Evolutionary conservation across 1,140 invertebrate species (phyloP).

Genomic region (Ectropis grisescens): DNA sequence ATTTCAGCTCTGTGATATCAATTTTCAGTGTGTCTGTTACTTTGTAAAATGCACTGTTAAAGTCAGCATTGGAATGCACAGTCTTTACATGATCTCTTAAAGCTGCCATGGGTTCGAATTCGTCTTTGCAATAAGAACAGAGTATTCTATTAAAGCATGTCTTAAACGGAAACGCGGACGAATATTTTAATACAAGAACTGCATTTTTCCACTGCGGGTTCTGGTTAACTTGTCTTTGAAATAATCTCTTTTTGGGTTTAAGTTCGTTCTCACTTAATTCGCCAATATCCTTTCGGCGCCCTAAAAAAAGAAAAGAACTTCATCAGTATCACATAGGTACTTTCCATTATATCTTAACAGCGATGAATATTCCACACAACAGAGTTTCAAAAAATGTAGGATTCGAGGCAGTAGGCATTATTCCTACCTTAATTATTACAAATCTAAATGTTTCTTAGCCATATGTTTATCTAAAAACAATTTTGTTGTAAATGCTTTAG

Average conservation of each 20-base stretch:
- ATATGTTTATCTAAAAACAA: constrained; percentile 55
- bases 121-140: constrained; percentile 55
- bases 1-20: constrained; percentile 50
- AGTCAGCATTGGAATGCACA: constrained; percentile 40
- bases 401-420: constrained; percentile 5
- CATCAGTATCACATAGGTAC: constrained; percentile 54
- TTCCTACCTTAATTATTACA: constrained; percentile 7
- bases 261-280: constrained; percentile 44
- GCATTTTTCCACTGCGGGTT: constrained; percentile 56
- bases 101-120: constrained; percentile 43
- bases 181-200: constrained; percentile 47
- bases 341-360: too few relatives aligned
- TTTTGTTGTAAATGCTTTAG: constrained; percentile 51
- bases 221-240: constrained; percentile 57
- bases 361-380: too few relatives aligned
- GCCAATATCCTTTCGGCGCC: constrained; percentile 43
- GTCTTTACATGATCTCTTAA: constrained; percentile 42
- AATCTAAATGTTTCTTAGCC: constrained; percentile 52
- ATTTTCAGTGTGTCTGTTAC: constrained; percentile 50
- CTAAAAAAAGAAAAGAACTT: constrained; percentile 64
- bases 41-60: constrained; percentile 55
- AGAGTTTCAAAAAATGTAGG: too few relatives aligned
- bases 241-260: constrained; percentile 58
- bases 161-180: constrained; percentile 54
- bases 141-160: constrained; percentile 56